phyloP scores from a whole-genome alignment of 2,888 invertebrate species.

The Ormyrus thymus region DNA sequence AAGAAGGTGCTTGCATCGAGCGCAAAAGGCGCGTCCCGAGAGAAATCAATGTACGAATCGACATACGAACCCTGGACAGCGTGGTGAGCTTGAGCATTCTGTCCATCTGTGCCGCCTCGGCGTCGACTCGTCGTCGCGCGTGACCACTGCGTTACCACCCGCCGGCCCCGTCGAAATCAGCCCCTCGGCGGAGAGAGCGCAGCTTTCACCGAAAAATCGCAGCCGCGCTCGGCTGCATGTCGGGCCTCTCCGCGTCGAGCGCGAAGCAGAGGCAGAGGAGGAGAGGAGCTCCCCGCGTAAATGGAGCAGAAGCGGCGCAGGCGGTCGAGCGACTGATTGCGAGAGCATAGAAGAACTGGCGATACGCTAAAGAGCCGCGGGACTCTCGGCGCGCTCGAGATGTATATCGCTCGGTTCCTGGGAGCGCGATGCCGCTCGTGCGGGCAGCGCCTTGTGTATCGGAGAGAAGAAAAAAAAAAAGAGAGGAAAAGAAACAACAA shows the following conservation, averaged over 20 bases:
- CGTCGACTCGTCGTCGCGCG: too few species aligned
- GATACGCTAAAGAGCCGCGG: constrained; percentile 52
- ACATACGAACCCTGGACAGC: constrained; percentile 66
- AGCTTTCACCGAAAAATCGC: too few species aligned
- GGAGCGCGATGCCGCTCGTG: constrained; percentile 46
- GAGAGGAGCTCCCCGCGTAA: too few species aligned
- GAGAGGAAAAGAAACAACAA: neutral
- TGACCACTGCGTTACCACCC: too few species aligned
- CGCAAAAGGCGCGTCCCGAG: too few species aligned
- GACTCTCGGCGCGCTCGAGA: constrained; percentile 47
- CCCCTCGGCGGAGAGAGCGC: too few species aligned
- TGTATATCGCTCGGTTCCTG: constrained; percentile 53
- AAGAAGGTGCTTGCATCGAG: too few species aligned
- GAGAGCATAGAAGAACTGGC: constrained; percentile 48
- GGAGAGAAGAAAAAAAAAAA: constrained; percentile 5
- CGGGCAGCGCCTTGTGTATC: neutral
- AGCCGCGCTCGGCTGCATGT: too few species aligned
- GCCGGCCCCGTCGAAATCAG: too few species aligned
- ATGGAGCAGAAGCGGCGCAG: too few species aligned
- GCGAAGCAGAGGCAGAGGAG: too few species aligned
- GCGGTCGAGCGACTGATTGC: constrained; percentile 37
- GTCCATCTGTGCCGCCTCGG: constrained; percentile 51
- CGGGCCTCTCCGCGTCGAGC: too few species aligned
- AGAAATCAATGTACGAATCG: neutral
- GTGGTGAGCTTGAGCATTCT: constrained; percentile 70